Evolutionary conservation across 2,113 vertebrate species (phyloP).

Genomic region (Gopherus flavomarginatus): DNA sequence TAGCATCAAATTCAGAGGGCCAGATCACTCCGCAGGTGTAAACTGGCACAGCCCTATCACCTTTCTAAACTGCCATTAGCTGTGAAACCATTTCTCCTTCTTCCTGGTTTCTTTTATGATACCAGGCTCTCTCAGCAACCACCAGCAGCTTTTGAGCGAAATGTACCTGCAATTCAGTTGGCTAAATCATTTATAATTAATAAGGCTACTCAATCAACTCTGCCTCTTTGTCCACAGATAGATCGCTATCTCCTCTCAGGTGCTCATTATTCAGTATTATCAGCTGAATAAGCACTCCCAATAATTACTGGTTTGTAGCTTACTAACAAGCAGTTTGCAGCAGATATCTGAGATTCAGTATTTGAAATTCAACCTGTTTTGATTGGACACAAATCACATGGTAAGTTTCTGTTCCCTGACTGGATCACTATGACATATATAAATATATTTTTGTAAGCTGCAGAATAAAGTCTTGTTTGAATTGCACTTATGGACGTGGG

Average conservation of each 20-base stretch:
- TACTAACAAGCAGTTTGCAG: not conserved
- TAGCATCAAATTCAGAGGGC: not conserved
- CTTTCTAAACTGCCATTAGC: not conserved
- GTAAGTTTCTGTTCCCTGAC: not conserved
- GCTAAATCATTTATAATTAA: not conserved
- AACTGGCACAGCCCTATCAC: not conserved
- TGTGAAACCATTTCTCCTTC: not conserved
- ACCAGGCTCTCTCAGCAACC: slow-evolving; percentile 4
- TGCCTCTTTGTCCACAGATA: slow-evolving; percentile 48
- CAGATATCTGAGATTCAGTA: not conserved
- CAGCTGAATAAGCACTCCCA: slow-evolving; percentile 65
- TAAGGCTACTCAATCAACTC: slow-evolving; percentile 38
- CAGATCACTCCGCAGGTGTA: not conserved
- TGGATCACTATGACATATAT: not conserved
- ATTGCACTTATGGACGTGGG: not conserved
- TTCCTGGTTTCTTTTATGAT: not conserved
- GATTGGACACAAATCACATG: accelerated
- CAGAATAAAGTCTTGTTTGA: not conserved
- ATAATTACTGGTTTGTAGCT: not conserved
- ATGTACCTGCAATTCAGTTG: slow-evolving; percentile 16
- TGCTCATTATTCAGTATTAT: slow-evolving; percentile 45
- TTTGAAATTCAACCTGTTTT: not conserved
- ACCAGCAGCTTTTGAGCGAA: slow-evolving; percentile 30
- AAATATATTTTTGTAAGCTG: not conserved
- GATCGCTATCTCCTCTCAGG: slow-evolving; percentile 52